Evolutionary conservation across 2,888 invertebrate species (phyloP).

Genomic region (Hoplodrina blanda): DNA sequence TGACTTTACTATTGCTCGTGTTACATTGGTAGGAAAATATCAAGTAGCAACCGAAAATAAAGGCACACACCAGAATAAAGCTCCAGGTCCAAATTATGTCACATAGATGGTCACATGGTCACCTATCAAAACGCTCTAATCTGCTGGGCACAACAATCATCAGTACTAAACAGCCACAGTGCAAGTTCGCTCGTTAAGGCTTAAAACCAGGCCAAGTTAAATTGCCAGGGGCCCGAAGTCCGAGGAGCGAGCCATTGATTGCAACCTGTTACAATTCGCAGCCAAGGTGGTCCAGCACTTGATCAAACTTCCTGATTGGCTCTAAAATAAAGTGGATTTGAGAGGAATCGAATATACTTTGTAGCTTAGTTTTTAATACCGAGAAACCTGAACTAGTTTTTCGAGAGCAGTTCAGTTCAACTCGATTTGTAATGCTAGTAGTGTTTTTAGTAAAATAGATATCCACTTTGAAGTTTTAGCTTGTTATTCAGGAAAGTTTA

Average conservation of each 20-base stretch:
- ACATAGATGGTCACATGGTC: too few species aligned
- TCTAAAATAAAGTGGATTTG: constrained; percentile 46
- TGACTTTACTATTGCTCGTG: too few species aligned
- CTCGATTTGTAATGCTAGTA: not conserved
- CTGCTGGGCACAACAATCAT: constrained; percentile 43
- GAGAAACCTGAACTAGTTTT: not conserved
- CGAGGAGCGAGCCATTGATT: constrained; percentile 58
- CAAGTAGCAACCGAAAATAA: not conserved
- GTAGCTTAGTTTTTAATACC: constrained; percentile 26
- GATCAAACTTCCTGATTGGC: constrained; percentile 58
- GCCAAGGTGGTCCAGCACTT: constrained; percentile 49
- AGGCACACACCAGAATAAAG: too few species aligned
- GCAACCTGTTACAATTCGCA: constrained; percentile 62
- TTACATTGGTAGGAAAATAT: too few species aligned
- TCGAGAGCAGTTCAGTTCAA: not conserved
- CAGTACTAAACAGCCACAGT: constrained; percentile 35
- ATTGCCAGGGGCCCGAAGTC: constrained; percentile 52
- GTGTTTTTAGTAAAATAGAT: not conserved
- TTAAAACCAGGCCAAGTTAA: constrained; percentile 57
- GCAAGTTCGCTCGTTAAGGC: constrained; percentile 61
- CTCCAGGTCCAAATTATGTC: too few species aligned
- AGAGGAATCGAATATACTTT: constrained; percentile 21
- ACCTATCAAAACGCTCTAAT: constrained; percentile 36
- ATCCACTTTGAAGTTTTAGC: not conserved
- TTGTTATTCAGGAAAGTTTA: constrained; percentile 12